A percentile compares a stretch with the other conserved stretches of the same genome.
Conservation (phyloP, 2,797 vertebrate species). For the Rallus crepitans region DNA sequence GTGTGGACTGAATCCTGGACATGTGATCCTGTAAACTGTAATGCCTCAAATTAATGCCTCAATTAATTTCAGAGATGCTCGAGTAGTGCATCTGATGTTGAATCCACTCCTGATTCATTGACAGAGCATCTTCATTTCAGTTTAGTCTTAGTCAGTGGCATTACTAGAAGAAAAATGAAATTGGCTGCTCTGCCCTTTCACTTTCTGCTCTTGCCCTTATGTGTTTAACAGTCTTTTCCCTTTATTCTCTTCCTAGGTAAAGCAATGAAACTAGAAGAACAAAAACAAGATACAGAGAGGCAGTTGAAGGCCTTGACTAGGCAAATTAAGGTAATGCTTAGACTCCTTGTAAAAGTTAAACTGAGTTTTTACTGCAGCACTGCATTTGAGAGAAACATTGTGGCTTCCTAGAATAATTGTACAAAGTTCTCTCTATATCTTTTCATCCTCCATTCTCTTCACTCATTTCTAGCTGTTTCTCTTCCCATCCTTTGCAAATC, state of each 20-base stretch:
- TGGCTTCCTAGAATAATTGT: neutral
- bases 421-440: neutral
- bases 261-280: conserved; percentile 90
- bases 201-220: neutral
- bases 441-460: neutral
- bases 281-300: conserved; percentile 90
- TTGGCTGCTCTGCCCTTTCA: neutral
- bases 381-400: neutral
- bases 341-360: neutral
- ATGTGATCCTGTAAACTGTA: neutral
- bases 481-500: neutral
- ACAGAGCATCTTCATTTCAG: neutral
- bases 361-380: neutral
- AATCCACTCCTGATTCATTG: neutral
- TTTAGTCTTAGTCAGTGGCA: neutral
- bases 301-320: conserved; percentile 89
- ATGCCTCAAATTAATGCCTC: neutral
- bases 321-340: conserved; percentile 89
- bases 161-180: neutral
- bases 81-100: neutral
- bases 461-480: neutral
- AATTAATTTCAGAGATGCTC: neutral
- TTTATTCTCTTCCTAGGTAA: conserved; percentile 79
- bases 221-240: neutral
- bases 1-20: neutral